Base-by-base conservation (phyloP, 2,888 invertebrate genomes). In the Morinoia aosen region DNA sequence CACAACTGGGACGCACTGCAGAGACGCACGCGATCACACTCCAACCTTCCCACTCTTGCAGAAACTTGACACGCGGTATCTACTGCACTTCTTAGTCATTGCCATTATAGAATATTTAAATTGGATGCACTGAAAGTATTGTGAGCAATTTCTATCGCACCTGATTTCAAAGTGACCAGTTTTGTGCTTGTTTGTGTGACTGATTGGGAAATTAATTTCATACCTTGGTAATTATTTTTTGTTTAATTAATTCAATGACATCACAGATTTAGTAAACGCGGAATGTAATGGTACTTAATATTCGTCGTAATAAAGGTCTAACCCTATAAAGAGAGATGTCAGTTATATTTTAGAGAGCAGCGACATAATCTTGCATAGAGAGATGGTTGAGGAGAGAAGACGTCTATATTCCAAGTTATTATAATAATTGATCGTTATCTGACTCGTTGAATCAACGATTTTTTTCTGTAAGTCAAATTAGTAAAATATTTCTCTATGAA, bases 1-100 rank as follows among this genome's bases (percentile, higher is more conserved):
- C 76, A 76, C 33, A 76, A 76, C 76, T 76, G 76, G 76, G 76
- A 40, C 94, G 58, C 94, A 58, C 58, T 5, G 61, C 94, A n/a
- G 58, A 95, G 57, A 64, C n/a, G 88, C 88, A 88, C 40, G 88
- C 88, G 33, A 57, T 25, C 58, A 56, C 0, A 95, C 76, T n/a
- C 40, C 58, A 39, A 95, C 25, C n/a, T 61, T 61, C 76, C 58
- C 76, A 39, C 48, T 39, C 76, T 39, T 61, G 48, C 19, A n/a
- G 48, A 56, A 48, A 93, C 57, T 58, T 58, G 33, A 94, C 57
- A 94, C 58, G 58, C 16, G 39, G n/a, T n/a, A 16, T 57, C 57
- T 33, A n/a, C 25, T 57, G 14, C 40, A 93, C 11, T 57, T 57
- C 76, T 76, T 25, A 76, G 76, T 76, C 10, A 76, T 1, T 25